Evolutionary conservation across 2,888 invertebrate species (phyloP).

Genomic region (Epsilonema sp.): DNA sequence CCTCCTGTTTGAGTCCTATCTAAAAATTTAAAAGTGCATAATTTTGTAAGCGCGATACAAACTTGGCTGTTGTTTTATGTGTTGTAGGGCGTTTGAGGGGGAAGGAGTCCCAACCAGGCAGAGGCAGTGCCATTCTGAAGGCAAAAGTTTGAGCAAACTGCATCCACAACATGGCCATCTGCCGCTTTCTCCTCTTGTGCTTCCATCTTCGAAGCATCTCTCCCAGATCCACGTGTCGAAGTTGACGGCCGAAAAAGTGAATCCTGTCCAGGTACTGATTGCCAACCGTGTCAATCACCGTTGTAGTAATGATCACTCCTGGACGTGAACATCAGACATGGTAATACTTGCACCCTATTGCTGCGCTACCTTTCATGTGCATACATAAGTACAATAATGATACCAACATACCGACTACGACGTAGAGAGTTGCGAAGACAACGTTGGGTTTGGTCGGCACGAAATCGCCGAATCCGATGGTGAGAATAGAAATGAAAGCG

Average conservation of each 20-base stretch:
- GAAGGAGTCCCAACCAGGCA: no score
- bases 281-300: slow-evolving; percentile 27
- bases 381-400: no score
- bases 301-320: slow-evolving; percentile 25
- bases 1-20: no score
- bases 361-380: no score
- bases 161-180: slow-evolving; percentile 25
- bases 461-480: slow-evolving; percentile 8
- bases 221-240: slow-evolving; percentile 25
- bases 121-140: not conserved
- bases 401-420: no score
- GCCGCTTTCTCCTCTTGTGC: slow-evolving; percentile 18
- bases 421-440: not conserved
- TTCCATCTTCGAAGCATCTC: slow-evolving; percentile 23
- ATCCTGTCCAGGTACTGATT: slow-evolving; percentile 26
- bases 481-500: slow-evolving; percentile 5
- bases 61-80: not conserved
- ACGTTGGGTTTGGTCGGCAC: not conserved
- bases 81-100: not conserved
- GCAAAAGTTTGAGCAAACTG: slow-evolving; percentile 16
- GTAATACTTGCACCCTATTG: no score
- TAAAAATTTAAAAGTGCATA: no score
- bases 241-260: slow-evolving; percentile 24
- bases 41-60: not conserved
- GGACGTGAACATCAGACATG: no score